A percentile compares a stretch with the other conserved stretches of the same genome.
phyloP scores from a whole-genome alignment of 2,113 vertebrate genomes.

The Gasterosteus nipponicus region DNA sequence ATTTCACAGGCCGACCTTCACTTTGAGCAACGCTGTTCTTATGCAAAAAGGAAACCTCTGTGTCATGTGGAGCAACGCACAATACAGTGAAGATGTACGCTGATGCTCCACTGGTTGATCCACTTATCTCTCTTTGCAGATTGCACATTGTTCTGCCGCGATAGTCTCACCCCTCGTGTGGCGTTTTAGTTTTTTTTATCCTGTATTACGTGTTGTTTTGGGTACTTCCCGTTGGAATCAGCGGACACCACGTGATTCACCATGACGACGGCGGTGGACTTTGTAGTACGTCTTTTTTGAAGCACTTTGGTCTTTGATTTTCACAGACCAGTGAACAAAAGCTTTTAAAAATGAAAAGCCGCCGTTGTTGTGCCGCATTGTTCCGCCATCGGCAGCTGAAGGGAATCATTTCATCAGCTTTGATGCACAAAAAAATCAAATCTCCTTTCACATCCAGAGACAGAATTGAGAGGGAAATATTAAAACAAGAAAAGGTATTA shows the following conservation, averaged over 20 bases:
- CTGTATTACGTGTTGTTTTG: background rate
- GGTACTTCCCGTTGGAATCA: constrained; percentile 8
- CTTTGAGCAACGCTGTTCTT: background rate
- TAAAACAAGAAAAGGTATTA: background rate
- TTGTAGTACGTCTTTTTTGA: background rate
- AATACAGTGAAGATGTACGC: constrained; percentile 54
- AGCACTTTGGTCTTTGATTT: background rate
- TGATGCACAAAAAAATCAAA: background rate
- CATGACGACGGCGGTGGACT: background rate
- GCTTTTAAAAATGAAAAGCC: background rate
- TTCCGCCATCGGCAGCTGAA: background rate
- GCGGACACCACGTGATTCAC: background rate
- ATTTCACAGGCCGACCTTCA: background rate
- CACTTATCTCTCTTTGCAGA: constrained; percentile 66
- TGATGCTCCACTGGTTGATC: constrained; percentile 27
- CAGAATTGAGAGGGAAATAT: background rate
- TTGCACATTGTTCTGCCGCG: constrained; percentile 16
- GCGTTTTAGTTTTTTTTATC: background rate
- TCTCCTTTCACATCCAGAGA: background rate
- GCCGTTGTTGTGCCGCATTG: background rate
- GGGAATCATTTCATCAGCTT: background rate
- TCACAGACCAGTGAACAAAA: background rate
- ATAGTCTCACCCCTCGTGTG: constrained; percentile 16
- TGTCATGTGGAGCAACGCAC: constrained; percentile 23
- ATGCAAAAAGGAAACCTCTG: constrained; percentile 24